Evolutionary conservation across 92 coral and sea anemone genomes (phyloP), one percentile per base, ranked within the genome.

Genomic region (Bergia sp.): DNA sequence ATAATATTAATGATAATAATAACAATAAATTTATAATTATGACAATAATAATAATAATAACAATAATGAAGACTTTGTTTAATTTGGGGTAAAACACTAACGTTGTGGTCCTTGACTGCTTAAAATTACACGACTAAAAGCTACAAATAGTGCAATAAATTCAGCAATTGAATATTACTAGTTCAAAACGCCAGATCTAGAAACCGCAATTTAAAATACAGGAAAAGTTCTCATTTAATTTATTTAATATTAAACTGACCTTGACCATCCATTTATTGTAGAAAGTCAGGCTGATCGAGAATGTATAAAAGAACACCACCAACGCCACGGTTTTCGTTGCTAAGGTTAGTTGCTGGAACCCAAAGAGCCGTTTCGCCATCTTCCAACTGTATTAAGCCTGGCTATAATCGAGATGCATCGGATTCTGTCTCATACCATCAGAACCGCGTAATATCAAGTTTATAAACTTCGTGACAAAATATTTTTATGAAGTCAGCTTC

Each of bases 191-290:
- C 16, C 58, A 11, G 58, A 53, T 53, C 3, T 53, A 10, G 58
- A 53, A 12, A 53, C 58, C 13, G 3, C 58, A 53, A 1, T 53
- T 12, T 11, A 53, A 53, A 53, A 53, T 11, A 53, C 58, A 53
- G 58, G 58, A 53, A 2, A 20, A 61, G 69, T 61, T 61, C 69
- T 7, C 20, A 16, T n/a, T 23, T 47, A 61, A 21, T 12, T 3
- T 10, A 20, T 72, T 67, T n/a, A 67, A 6, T 21, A 4, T 67
- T 5, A 43, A 18, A 83, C 87, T 43, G 7, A 82, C 90, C 97
- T 94, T 91, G 78, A 94, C 82, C 74, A 94, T 81, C 99, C 99
- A 97, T 90, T 90, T 97, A 79, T 97, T 97, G 88, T 97, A 97
- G 91, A 97, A 97, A 6, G 99, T 97, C 71, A 94, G 69, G 85